Percentiles rank a stretch among this genome's conserved stretches.
Evolutionary conservation across 2,797 vertebrate genomes (phyloP).

Genomic region (Poeciliopsis paucimaculata): DNA sequence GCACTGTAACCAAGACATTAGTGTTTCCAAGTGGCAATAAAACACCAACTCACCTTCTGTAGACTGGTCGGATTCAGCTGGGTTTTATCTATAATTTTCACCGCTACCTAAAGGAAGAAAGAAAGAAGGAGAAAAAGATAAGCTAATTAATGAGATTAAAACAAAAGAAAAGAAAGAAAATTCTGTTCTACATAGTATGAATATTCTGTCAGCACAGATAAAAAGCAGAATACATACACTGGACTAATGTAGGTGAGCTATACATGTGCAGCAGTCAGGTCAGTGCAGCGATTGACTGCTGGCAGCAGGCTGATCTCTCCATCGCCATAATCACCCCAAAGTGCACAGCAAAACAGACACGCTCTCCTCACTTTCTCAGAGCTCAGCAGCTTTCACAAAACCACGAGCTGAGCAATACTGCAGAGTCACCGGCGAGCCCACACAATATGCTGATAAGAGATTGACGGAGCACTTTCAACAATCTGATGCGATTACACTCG

Average conservation of each 20-base stretch:
- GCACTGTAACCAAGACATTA: slow-evolving; percentile 41
- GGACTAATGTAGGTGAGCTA: slow-evolving; percentile 1
- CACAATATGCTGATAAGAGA: slow-evolving; percentile 49
- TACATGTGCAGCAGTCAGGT: slow-evolving; percentile 7
- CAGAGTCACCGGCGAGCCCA: slow-evolving; percentile 49
- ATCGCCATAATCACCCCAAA: slow-evolving; percentile 63
- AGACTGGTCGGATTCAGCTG: slow-evolving; percentile 83
- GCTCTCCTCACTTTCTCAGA: slow-evolving; percentile 51
- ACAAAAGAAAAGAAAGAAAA: slow-evolving; percentile 15
- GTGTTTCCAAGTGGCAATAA: slow-evolving; percentile 47
- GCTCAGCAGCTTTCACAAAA: slow-evolving; percentile 65
- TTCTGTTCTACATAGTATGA: slow-evolving; percentile 3
- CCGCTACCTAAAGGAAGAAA: slow-evolving; percentile 73
- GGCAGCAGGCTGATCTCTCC: slow-evolving; percentile 49
- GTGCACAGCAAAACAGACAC: slow-evolving; percentile 47
- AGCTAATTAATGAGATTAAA: slow-evolving; percentile 22
- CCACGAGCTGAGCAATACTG: slow-evolving; percentile 47
- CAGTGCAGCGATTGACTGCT: slow-evolving; percentile 40
- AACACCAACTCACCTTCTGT: slow-evolving; percentile 77
- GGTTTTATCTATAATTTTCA: slow-evolving; percentile 84
- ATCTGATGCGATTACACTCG: slow-evolving; percentile 37
- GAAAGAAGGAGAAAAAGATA: slow-evolving; percentile 8
- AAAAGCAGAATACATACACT: neutral
- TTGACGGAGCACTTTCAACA: slow-evolving; percentile 35
- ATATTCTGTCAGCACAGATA: slow-evolving; percentile 29